Percentiles rank a stretch among this genome's conserved stretches.
phyloP scores from a whole-genome alignment of 92 coral and sea anemone species.

The Porites divaricata region DNA sequence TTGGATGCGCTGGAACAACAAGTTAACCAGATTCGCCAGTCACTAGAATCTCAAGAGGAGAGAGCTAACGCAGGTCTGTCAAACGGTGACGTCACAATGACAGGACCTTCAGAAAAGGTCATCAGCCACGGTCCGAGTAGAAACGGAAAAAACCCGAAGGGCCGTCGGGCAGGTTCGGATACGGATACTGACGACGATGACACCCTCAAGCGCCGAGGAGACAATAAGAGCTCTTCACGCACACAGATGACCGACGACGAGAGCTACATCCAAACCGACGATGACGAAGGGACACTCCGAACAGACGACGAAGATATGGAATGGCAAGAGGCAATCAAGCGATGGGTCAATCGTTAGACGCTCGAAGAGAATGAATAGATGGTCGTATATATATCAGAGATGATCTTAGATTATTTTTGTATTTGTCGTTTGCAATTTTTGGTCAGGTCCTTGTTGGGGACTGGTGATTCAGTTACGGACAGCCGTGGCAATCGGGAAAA shows the following conservation, averaged over 20 bases:
- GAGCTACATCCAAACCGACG: constrained; percentile 93
- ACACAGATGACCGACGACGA: constrained; percentile 91
- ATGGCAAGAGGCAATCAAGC: constrained; percentile 91
- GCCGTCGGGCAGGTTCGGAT: constrained; percentile 66
- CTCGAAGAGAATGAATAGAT: constrained; percentile 31
- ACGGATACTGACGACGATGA: constrained; percentile 83
- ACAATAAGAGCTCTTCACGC: constrained; percentile 75
- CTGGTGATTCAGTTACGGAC: not conserved
- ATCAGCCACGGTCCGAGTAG: constrained; percentile 55
- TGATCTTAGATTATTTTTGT: constrained; percentile 54
- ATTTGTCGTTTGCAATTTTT: constrained; percentile 13
- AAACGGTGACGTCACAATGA: constrained; percentile 69
- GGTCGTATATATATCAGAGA: constrained; percentile 11
- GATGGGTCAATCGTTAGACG: constrained; percentile 92
- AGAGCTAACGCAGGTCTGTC: constrained; percentile 46
- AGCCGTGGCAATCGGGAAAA: not conserved
- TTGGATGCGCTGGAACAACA: constrained; percentile 81
- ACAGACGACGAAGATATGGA: constrained; percentile 94
- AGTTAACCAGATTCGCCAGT: constrained; percentile 86
- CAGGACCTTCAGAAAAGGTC: constrained; percentile 46
- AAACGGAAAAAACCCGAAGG: constrained; percentile 37
- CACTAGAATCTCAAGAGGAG: constrained; percentile 66
- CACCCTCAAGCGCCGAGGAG: constrained; percentile 66
- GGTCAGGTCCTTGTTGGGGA: not conserved
- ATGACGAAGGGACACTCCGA: constrained; percentile 86